Evolutionary conservation across 37 sponge, comb jelly and placozoan genomes (phyloP), one percentile per base, ranked within the genome.

Genomic region (Spongia lamella): DNA sequence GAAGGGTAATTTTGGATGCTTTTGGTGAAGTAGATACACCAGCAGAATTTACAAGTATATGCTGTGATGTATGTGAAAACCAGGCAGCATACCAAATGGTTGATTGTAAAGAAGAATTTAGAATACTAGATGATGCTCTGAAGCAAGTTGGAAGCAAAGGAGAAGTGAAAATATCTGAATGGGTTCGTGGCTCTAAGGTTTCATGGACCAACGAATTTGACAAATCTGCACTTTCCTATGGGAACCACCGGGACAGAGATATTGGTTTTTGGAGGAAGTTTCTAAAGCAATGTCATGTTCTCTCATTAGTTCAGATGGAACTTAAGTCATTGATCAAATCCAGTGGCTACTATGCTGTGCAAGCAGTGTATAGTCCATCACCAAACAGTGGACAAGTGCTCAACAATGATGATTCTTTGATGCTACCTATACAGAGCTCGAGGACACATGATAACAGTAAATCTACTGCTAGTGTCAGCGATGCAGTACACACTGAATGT

Each of bases 121-220:
- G 43, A 16, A 27, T 67, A 11, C 47, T 67, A 2, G 43, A 47
- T 34, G 68, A 67, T 67, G 68, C 68, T 39, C 17, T 67, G 16
- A 33, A 67, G n/a, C 68, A 67, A 47, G 38, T 67, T 67, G 68
- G 68, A 25, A 1, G 68, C 47, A 67, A 37, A 27, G 68, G 68
- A 47, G 68, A 67, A 27, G 68, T 67, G 38, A 67, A 67, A 25
- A 9, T 67, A 67, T 43, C 68, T 67, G 68, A 67, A 37, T 67
- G 68, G 68, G 43, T 67, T 22, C 38, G 68, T 47, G 68, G 49
- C 2, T 67, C 68, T 2, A 67, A 67, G 13, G 43, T 67, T 27
- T 43, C 68, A 3, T 67, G 68, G 68, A 67, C 68, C 38, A 37
- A 38, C 27, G 68, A 2, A 27, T 67, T 25, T 27, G 68, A 67